Evolutionary conservation across 2,888 invertebrate genomes (phyloP).

Genomic region (Drosophila sordidula): DNA sequence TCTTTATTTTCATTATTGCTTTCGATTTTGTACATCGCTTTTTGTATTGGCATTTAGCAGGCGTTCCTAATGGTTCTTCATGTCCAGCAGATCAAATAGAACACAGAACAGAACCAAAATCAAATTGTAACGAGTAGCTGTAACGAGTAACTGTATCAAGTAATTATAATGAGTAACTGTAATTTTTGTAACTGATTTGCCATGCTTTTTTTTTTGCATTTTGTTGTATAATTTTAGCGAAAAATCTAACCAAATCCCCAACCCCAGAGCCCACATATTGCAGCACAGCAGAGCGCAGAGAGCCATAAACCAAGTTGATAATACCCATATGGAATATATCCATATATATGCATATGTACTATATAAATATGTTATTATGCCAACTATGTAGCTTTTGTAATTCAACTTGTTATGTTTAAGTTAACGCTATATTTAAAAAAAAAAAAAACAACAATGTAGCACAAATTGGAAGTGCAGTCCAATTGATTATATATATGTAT

Average conservation of each 20-base stretch:
- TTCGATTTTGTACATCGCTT: conserved; percentile 12
- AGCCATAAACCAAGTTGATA: conserved; percentile 33
- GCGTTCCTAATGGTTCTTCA: conserved; percentile 55
- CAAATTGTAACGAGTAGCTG: conserved; percentile 25
- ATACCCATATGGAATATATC: background rate
- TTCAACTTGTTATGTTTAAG: conserved; percentile 18
- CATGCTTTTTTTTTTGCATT: conserved; percentile 33
- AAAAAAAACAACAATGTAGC: background rate
- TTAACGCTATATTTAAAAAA: conserved; percentile 1
- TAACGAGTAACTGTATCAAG: conserved; percentile 30
- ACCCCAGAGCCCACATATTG: background rate
- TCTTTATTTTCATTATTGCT: background rate
- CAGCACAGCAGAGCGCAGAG: conserved; percentile 3
- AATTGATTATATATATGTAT: conserved; percentile 15
- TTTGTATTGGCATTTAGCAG: conserved; percentile 32
- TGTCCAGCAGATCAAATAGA: conserved; percentile 21
- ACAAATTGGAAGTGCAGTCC: conserved; percentile 6
- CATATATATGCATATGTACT: conserved; percentile 18
- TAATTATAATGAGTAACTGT: conserved; percentile 29
- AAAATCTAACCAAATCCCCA: background rate
- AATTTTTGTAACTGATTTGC: conserved; percentile 51
- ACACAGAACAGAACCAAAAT: conserved; percentile 25
- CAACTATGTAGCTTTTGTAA: conserved; percentile 18
- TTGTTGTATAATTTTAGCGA: conserved; percentile 47
- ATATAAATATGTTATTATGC: conserved; percentile 20